Evolutionary conservation across 2,888 invertebrate genomes (phyloP), one percentile per base, ranked within the genome.

Genomic region (Bugulina stolonifera): DNA sequence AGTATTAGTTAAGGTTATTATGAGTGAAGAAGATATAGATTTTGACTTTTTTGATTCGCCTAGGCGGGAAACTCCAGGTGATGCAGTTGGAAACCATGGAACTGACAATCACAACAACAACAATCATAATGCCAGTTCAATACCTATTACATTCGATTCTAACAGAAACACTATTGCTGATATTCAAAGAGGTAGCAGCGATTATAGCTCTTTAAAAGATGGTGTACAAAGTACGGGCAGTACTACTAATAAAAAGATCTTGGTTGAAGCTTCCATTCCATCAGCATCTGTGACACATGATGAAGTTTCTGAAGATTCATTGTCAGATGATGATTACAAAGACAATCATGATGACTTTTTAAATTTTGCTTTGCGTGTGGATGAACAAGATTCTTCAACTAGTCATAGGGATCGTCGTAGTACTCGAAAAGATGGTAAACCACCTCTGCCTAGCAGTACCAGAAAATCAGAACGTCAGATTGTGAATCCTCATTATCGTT

Each of bases 31-130:
- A 5, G 34, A 64, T 5, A 64, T 64, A 32, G 64, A 64, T 32
- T 64, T 64, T 64, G 64, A 64, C n/a, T 64, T 64, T 32, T 64
- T 64, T 32, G 64, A 64, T 32, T 22, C 29, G 25, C 64, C 64
- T 43, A 18, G 43, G 43, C 43, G 43, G 18, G 18, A 5, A 43
- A 10, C 43, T 43, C 43, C 43, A 43, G 18, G 18, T 43, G n/a
- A n/a, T n/a, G n/a, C n/a, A n/a, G n/a, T n/a, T n/a, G n/a, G n/a
- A n/a, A n/a, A n/a, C n/a, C n/a, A n/a, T n/a, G n/a, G n/a, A n/a
- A n/a, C n/a, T n/a, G n/a, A n/a, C n/a, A n/a, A n/a, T n/a, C n/a
- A n/a, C n/a, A n/a, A n/a, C n/a, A n/a, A n/a, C n/a, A n/a, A n/a
- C n/a, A n/a, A n/a, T n/a, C n/a, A n/a, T n/a, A n/a, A n/a, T n/a